A percentile compares a stretch with the other conserved stretches of the same genome.
phyloP scores from a whole-genome alignment of 2,797 vertebrate species.

The Hemibagrus guttatus region DNA sequence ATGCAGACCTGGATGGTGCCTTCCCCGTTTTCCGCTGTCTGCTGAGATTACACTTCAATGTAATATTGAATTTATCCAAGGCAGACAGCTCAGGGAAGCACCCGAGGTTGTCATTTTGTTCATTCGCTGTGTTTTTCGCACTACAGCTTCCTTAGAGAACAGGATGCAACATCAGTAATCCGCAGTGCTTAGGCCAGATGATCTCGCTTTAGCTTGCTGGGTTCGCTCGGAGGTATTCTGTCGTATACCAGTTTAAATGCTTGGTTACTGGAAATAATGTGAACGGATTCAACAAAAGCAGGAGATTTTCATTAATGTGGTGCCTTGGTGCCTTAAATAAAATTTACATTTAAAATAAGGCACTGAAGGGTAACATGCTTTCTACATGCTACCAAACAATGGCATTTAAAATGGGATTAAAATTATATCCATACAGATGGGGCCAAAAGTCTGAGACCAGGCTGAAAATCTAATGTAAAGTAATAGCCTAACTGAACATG shows the following conservation, averaged over 20 bases:
- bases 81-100: slow-evolving; percentile 4
- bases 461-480: neutral
- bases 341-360: neutral
- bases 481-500: neutral
- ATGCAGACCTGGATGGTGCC: neutral
- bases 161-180: neutral
- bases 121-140: neutral
- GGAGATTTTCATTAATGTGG: neutral
- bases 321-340: neutral
- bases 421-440: neutral
- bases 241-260: neutral
- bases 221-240: neutral
- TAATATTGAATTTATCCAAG: neutral
- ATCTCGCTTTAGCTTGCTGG: neutral
- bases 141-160: neutral
- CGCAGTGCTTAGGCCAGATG: neutral
- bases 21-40: neutral
- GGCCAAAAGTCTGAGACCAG: neutral
- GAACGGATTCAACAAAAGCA: neutral
- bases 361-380: neutral
- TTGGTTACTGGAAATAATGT: slow-evolving; percentile 7
- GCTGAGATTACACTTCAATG: neutral
- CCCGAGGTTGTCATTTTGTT: neutral
- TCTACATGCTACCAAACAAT: neutral
- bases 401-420: neutral